These are phyloP conservation scores for Trissolcus japonicus DNA, from an alignment of 2,888 invertebrate genomes.

Conservation along the genomic window DNA sequence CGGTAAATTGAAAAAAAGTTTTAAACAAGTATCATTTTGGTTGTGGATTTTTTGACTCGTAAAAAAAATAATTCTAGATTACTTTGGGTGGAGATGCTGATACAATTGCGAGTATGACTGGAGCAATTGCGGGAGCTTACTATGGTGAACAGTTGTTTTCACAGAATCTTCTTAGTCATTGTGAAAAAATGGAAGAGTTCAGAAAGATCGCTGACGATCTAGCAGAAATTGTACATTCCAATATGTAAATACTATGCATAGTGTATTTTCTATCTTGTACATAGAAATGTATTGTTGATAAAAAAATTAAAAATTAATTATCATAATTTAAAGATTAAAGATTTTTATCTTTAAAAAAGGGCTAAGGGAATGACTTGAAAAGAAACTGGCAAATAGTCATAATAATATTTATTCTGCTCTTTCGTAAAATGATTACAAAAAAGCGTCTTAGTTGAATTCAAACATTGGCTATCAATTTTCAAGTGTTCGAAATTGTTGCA, in stretches of 20 bases:
- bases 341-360: background rate
- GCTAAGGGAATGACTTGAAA: background rate
- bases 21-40: too few relatives aligned
- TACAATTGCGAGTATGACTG: conserved; percentile 86
- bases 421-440: conserved; percentile 55
- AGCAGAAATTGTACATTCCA: conserved; percentile 61
- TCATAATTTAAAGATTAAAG: too few relatives aligned
- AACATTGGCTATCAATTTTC: conserved; percentile 28
- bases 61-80: conserved; percentile 73
- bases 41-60: too few relatives aligned
- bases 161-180: conserved; percentile 78
- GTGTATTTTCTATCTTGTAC: background rate
- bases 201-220: conserved; percentile 78
- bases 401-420: conserved; percentile 52
- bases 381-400: conserved; percentile 15
- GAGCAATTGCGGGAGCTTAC: conserved; percentile 83
- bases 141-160: conserved; percentile 80
- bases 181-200: conserved; percentile 80
- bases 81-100: conserved; percentile 87
- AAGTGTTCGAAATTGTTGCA: conserved; percentile 36
- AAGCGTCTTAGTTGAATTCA: conserved; percentile 40
- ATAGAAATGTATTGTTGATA: conserved; percentile 1
- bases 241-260: background rate
- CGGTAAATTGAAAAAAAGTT: conserved; percentile 69
- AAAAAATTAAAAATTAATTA: background rate